A percentile compares a stretch with the other conserved stretches of the same genome.
These are phyloP conservation scores for Laupala kohalensis DNA, from an alignment of 1,140 invertebrate genomes.

Conservation along the genomic window DNA sequence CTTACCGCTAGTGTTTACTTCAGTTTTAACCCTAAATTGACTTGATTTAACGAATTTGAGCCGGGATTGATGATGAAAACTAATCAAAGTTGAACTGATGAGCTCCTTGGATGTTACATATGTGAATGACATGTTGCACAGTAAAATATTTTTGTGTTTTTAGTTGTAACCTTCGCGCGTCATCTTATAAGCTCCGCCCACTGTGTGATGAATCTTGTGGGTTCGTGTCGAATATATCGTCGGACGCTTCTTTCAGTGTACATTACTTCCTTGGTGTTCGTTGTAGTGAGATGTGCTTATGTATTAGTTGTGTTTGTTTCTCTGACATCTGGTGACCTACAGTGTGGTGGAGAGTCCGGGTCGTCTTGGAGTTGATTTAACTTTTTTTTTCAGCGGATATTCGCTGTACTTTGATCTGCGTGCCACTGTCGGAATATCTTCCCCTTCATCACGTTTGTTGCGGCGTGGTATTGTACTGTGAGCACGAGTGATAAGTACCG, in stretches of 20 bases:
- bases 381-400: not conserved
- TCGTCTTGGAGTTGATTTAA: not conserved
- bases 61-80: no score
- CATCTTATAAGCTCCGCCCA: not conserved
- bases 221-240: not conserved
- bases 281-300: not conserved
- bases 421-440: not conserved
- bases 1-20: not conserved
- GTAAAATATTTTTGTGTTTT: no score
- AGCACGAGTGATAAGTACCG: not conserved
- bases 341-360: not conserved
- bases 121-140: no score
- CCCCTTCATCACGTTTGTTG: not conserved
- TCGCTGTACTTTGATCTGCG: not conserved
- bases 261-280: not conserved
- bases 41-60: no score
- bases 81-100: no score
- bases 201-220: not conserved
- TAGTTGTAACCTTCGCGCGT: not conserved
- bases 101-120: no score
- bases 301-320: not conserved
- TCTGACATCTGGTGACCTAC: not conserved
- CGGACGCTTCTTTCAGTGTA: no score
- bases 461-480: not conserved
- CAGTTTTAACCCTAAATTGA: not conserved